Percentiles rank a stretch among this genome's conserved stretches.
Evolutionary conservation across 2,797 vertebrate species (phyloP).

Genomic region (Propithecus perrieri): DNA sequence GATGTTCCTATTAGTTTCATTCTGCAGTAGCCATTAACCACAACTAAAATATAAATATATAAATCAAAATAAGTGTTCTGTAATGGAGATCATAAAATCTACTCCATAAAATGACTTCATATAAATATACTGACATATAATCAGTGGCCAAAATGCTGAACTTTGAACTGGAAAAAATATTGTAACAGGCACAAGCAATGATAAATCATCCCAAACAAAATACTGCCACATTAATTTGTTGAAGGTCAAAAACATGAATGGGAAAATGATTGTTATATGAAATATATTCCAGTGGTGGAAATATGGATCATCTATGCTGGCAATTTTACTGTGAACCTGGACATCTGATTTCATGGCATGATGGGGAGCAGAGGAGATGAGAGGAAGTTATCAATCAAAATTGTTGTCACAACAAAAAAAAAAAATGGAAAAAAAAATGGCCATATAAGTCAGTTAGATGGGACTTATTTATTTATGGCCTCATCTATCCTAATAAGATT

Average conservation of each 20-base stretch:
- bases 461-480: neutral
- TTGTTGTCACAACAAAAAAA: neutral
- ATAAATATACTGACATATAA: constrained; percentile 63
- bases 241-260: constrained; percentile 57
- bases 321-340: neutral
- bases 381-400: neutral
- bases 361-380: neutral
- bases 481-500: neutral
- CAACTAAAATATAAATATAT: constrained; percentile 76
- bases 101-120: constrained; percentile 73
- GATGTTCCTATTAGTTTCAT: constrained; percentile 68
- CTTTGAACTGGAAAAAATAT: constrained; percentile 48
- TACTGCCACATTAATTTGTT: neutral
- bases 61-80: constrained; percentile 73
- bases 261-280: neutral
- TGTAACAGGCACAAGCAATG: neutral
- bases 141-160: constrained; percentile 56
- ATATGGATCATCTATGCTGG: neutral
- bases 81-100: constrained; percentile 77
- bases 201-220: constrained; percentile 57
- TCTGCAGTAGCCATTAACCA: constrained; percentile 70
- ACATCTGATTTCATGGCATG: neutral
- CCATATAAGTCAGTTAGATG: neutral
- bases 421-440: neutral
- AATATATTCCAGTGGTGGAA: neutral